Evolutionary conservation across 2,113 vertebrate species (phyloP), one percentile per base, ranked within the genome.

Genomic region (Nannobrachium achirus): DNA sequence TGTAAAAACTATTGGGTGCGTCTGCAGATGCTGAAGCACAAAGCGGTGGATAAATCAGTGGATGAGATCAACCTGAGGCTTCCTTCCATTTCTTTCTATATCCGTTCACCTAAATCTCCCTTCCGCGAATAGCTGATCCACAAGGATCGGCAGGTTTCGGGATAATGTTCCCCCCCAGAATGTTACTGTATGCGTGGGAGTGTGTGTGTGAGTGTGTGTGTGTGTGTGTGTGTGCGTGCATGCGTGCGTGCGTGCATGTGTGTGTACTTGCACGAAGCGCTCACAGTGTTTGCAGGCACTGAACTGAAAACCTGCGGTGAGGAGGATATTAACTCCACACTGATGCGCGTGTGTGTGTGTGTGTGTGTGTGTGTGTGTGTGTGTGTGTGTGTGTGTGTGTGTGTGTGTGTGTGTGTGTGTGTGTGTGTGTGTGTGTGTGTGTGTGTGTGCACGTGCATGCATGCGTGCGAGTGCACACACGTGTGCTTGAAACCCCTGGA

Each of bases 271-370:
- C n/a, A n/a, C n/a, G n/a, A n/a, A n/a, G n/a, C n/a, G n/a, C n/a
- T n/a, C n/a, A n/a, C n/a, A n/a, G n/a, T n/a, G n/a, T n/a, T n/a
- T n/a, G n/a, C n/a, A 38, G 19, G 41, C 33, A 55, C 3, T 58
- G 59, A 25, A 64, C 65, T 71, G 69, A 72, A 72, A 41, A 69
- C 65, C 84, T 79, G 66, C 75, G 71, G 76, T 71, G 79, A 69
- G 50, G 66, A 88, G 84, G 83, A 84, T 88, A 87, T 90, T 85
- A 89, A 86, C 73, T 88, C 59, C 51, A 73, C 46, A 70, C 58
- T 16, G 18, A 63, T 10, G 39, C 66, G 49, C 8, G 42, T 62
- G 73, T 48, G 63, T 38, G 52, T 72, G 51, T 75, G 46, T 52
- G 45, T 67, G 61, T 45, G 55, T 16, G 16, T 42, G 15, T 46